phyloP scores from a whole-genome alignment of 2,113 vertebrate genomes.

The Thomomys bottae region DNA sequence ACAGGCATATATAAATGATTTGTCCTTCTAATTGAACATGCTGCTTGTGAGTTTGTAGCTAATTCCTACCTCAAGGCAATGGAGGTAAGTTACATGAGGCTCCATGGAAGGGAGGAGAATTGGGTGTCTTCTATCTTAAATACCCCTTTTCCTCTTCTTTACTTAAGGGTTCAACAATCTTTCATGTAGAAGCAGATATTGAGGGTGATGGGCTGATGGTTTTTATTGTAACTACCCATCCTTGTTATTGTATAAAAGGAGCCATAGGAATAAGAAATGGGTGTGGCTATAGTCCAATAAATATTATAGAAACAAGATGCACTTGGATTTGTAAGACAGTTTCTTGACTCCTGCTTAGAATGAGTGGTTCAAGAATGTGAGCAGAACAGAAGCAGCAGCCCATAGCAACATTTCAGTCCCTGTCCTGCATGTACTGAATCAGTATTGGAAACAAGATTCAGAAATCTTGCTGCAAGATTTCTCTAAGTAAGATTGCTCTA shows the following conservation, averaged over 20 bases:
- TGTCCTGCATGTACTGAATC: background rate
- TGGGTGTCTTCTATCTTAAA: background rate
- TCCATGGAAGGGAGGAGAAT: background rate
- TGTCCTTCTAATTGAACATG: constrained; percentile 75
- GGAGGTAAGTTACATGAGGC: constrained; percentile 4
- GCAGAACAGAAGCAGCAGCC: background rate
- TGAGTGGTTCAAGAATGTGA: background rate
- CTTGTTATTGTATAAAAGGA: background rate
- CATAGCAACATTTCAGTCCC: background rate
- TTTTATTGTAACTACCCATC: background rate
- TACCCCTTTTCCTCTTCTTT: background rate
- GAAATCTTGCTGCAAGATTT: background rate
- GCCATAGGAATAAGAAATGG: background rate
- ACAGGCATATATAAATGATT: constrained; percentile 71
- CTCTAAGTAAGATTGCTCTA: background rate
- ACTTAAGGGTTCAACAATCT: background rate
- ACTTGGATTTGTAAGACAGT: background rate
- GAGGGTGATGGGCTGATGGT: background rate
- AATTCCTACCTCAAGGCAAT: constrained; percentile 56
- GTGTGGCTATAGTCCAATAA: background rate
- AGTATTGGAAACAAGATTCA: background rate
- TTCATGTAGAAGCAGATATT: background rate
- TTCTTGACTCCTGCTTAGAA: background rate
- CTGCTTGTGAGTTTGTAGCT: constrained; percentile 45
- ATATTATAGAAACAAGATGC: background rate